phyloP scores from a whole-genome alignment of 2,888 invertebrate genomes.

The Sphinx pinastri region DNA sequence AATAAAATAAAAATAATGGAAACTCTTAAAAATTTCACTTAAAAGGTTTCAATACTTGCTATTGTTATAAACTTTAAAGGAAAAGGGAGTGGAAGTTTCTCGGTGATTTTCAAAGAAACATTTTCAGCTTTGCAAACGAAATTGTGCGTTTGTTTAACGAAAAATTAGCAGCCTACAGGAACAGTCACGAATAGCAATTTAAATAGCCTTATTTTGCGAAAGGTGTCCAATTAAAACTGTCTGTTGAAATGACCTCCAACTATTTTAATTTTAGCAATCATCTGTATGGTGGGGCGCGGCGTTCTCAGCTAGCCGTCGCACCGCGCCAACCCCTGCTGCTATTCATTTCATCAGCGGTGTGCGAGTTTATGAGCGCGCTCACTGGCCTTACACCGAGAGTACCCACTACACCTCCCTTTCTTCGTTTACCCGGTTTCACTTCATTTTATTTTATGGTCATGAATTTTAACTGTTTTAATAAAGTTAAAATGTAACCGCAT shows the following conservation, averaged over 20 bases:
- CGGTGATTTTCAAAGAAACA: conserved; percentile 40
- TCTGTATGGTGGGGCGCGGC: conserved; percentile 35
- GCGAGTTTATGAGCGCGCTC: conserved; percentile 69
- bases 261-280: conserved; percentile 54
- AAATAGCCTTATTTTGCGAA: conserved; percentile 48
- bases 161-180: conserved; percentile 47
- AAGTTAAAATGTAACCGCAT: conserved; percentile 45
- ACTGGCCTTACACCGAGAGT: conserved; percentile 63
- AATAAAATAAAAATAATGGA: conserved; percentile 58
- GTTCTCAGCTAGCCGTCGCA: neutral
- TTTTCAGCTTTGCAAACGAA: conserved; percentile 40
- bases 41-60: conserved; percentile 56
- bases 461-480: conserved; percentile 60
- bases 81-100: conserved; percentile 47
- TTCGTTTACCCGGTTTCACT: conserved; percentile 56
- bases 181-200: conserved; percentile 42
- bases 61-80: conserved; percentile 56
- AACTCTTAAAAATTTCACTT: conserved; percentile 56
- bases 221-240: conserved; percentile 65
- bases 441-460: conserved; percentile 59
- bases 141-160: conserved; percentile 40
- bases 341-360: conserved; percentile 61
- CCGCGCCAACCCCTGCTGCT: conserved; percentile 45
- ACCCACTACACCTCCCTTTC: conserved; percentile 60
- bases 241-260: conserved; percentile 50